Evolutionary conservation across 1,140 invertebrate species (phyloP), one percentile per base, ranked within the genome.

Genomic region (Drosophila varians): DNA sequence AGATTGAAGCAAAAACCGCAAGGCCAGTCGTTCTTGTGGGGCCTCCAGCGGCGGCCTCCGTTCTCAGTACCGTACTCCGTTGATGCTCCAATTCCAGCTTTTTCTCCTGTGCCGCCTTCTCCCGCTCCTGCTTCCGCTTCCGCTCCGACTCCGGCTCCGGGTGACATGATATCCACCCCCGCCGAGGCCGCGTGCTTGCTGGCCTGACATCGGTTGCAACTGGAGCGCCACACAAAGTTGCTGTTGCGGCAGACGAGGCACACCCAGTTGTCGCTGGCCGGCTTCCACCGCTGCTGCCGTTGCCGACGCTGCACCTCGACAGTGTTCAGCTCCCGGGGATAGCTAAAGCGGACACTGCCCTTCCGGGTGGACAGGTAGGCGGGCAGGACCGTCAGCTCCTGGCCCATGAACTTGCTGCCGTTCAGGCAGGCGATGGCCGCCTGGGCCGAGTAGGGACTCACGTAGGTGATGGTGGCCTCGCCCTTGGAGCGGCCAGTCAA

Each of bases 171-270:
- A 1, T 38, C 38, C 31, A 9, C 7, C 0, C 6, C 11, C 16
- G 31, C n/a, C 7, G 26, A n/a, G 1, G 45, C 42, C 0, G 61
- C 31, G 0, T 11, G 3, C 40, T 74, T 87, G 45, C 19, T 31
- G 7, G 74, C 65, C 25, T 47, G 43, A 11, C 82, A 87, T 7
- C 83, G 58, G 49, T 87, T 87, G 52, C 82, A 87, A 12, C 31
- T 51, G 43, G 57, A 34, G 19, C 82, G 83, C 83, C 83, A 88
- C 0, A 71, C 83, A 28, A 82, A 87, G 47, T 87, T 87, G 61
- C 83, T 88, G 14, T 87, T 87, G 1, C 31, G 46, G 65, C 82
- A 87, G 0, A 64, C 6, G 19, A 42, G 7, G 48, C 82, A 87
- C 19, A 61, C 51, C 82, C 82, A 87, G 34, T 87, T 87, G 26